Evolutionary conservation across 2,113 vertebrate genomes (phyloP).

Genomic region (Nothoprocta perdicaria): DNA sequence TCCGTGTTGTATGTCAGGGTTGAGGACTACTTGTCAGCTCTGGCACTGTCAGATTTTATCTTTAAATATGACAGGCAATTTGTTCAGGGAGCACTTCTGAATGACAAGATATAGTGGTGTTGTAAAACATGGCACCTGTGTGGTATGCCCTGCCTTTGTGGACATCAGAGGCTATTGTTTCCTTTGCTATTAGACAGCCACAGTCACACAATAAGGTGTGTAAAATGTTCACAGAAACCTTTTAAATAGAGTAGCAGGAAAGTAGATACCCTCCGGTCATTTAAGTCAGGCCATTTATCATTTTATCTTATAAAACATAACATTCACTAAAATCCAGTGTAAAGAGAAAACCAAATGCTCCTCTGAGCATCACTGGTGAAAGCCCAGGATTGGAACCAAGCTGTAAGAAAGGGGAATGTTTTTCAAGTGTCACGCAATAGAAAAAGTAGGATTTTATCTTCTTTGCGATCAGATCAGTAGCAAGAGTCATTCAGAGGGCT

Average conservation of each 20-base stretch:
- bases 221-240: conserved; percentile 67
- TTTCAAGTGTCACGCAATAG: background rate
- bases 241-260: conserved; percentile 60
- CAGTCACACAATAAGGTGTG: conserved; percentile 47
- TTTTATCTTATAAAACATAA: conserved; percentile 65
- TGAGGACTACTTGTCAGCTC: conserved; percentile 63
- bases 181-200: conserved; percentile 55
- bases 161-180: conserved; percentile 66
- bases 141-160: conserved; percentile 62
- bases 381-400: background rate
- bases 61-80: conserved; percentile 71
- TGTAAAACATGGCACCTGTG: conserved; percentile 77
- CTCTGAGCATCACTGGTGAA: background rate
- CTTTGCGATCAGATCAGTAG: background rate
- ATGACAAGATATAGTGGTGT: conserved; percentile 75
- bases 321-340: conserved; percentile 3
- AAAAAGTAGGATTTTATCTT: conserved; percentile 47
- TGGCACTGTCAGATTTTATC: conserved; percentile 66
- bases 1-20: conserved; percentile 46
- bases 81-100: conserved; percentile 68
- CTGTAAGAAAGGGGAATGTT: conserved; percentile 7
- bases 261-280: conserved; percentile 56
- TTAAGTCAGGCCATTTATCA: conserved; percentile 69
- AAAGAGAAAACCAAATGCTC: conserved; percentile 39
- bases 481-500: background rate